A percentile compares a stretch with the other conserved stretches of the same genome.
phyloP scores from a whole-genome alignment of 2,113 vertebrate genomes.

The Oxygymnocypris stewartii region DNA sequence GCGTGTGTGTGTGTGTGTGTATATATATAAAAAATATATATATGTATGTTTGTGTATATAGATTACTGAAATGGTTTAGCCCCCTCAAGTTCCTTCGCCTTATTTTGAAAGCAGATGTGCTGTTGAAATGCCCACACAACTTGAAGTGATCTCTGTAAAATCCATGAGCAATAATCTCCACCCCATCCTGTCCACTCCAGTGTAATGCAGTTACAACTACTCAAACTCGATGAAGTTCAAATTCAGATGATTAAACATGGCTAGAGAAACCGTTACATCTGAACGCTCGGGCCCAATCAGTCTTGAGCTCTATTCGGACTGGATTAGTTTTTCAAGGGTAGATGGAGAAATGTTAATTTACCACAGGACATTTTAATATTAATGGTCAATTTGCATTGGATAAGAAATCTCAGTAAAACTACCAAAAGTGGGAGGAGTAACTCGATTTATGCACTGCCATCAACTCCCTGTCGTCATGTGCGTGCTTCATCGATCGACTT shows the following conservation, averaged over 20 bases:
- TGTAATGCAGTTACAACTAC: conserved; percentile 28
- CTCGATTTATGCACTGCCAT: too few species aligned
- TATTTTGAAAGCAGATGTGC: conserved; percentile 61
- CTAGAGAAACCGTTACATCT: conserved; percentile 23
- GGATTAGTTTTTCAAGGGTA: too few species aligned
- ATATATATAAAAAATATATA: conserved; percentile 65
- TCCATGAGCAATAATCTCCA: conserved; percentile 57
- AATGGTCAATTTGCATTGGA: too few species aligned
- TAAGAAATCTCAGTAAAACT: too few species aligned
- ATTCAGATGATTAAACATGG: conserved; percentile 15
- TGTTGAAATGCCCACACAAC: conserved; percentile 59
- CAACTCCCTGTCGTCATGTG: too few species aligned
- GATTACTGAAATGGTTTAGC: conserved; percentile 69
- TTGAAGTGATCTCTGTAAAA: conserved; percentile 50
- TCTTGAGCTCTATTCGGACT: not conserved
- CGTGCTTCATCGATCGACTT: too few species aligned
- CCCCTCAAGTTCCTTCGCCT: conserved; percentile 75
- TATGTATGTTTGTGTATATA: conserved; percentile 78
- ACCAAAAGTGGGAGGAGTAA: too few species aligned
- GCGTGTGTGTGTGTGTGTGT: conserved; percentile 78
- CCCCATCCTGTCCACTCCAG: conserved; percentile 12
- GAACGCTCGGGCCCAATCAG: not conserved
- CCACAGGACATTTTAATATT: too few species aligned
- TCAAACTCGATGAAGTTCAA: not conserved
- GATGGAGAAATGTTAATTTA: too few species aligned